These are phyloP conservation scores for Catostylus mosaicus DNA, from an alignment of 30 jellyfish, hydroid and myxozoan species.

Conservation along the genomic window DNA sequence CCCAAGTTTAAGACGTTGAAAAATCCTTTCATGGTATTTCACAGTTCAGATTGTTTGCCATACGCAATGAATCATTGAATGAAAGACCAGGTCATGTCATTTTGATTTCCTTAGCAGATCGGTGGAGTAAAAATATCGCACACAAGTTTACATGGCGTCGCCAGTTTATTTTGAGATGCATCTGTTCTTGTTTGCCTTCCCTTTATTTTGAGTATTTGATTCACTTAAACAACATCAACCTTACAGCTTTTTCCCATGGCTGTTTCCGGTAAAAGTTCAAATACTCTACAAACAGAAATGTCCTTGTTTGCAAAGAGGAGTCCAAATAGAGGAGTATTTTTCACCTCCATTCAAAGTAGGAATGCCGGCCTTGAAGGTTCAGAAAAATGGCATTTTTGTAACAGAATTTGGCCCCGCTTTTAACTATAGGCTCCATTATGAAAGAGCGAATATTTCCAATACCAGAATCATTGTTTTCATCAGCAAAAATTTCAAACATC, in stretches of 20 bases:
- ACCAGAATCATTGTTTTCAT: too few species aligned
- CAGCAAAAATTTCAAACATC: too few species aligned
- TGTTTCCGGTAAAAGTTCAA: conserved; percentile 20
- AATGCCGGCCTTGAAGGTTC: too few species aligned
- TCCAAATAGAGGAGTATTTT: neutral
- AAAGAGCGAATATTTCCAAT: too few species aligned
- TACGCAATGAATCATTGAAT: too few species aligned
- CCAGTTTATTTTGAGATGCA: conserved; percentile 23
- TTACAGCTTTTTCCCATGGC: conserved; percentile 49
- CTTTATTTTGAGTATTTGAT: conserved; percentile 14
- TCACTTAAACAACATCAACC: conserved; percentile 9
- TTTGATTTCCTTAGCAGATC: neutral
- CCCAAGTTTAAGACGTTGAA: too few species aligned
- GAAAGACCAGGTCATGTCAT: conserved; percentile 6
- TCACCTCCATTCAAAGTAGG: neutral
- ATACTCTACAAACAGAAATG: neutral
- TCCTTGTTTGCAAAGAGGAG: neutral
- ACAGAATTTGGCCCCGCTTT: too few species aligned
- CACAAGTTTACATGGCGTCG: conserved; percentile 15
- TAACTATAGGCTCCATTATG: too few species aligned
- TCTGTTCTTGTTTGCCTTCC: conserved; percentile 7
- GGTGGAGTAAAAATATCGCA: neutral
- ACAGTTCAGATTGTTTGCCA: too few species aligned
- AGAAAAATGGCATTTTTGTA: too few species aligned
- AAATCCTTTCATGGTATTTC: too few species aligned